phyloP scores from a whole-genome alignment of 1,140 invertebrate genomes.

The Scylla paramamosain region DNA sequence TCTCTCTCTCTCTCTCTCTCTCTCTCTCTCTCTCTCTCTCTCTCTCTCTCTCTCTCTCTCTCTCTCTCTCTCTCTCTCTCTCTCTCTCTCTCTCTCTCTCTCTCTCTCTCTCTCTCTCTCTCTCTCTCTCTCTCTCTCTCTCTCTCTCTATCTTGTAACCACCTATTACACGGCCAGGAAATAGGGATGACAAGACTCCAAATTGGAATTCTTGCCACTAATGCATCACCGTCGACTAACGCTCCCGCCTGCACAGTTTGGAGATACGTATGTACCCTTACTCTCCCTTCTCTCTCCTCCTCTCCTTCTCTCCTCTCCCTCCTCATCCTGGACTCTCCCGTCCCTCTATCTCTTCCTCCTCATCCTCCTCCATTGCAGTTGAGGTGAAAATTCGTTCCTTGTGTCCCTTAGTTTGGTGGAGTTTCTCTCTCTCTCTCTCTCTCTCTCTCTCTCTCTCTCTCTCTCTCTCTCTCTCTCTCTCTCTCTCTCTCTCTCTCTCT shows the following conservation, averaged over 20 bases:
- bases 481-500: too few species aligned
- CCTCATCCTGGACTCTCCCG: background rate
- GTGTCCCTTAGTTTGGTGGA: background rate
- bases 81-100: background rate
- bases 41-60: background rate
- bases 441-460: too few species aligned
- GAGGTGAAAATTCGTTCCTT: background rate
- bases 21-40: background rate
- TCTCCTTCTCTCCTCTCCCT: background rate
- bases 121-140: conserved; percentile 16
- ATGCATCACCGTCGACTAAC: background rate
- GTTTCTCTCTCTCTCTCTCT: background rate
- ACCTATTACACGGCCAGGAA: background rate
- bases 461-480: too few species aligned
- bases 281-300: background rate
- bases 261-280: background rate
- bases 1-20: background rate
- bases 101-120: conserved; percentile 3
- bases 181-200: background rate
- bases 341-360: background rate
- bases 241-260: background rate
- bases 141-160: background rate
- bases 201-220: conserved; percentile 6
- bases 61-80: too few species aligned
- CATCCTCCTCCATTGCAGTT: background rate